A percentile compares a stretch with the other conserved stretches of the same genome.
These are phyloP conservation scores for Gymnogyps californianus DNA, from an alignment of 2,113 vertebrate species.

Conservation along the genomic window DNA sequence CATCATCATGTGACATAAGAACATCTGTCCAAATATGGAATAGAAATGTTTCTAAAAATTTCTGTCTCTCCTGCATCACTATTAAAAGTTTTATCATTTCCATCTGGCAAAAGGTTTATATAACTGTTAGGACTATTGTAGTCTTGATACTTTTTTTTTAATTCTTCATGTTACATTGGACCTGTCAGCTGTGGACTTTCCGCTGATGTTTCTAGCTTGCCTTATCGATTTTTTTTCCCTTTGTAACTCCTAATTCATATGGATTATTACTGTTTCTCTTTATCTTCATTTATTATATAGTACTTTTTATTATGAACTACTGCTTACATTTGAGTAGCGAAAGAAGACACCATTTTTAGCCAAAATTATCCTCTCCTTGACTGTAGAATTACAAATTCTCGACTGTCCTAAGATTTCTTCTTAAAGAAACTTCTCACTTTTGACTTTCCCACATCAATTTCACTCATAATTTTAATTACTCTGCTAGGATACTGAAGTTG, in stretches of 20 bases:
- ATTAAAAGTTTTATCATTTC: neutral
- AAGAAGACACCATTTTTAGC: neutral
- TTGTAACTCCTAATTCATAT: neutral
- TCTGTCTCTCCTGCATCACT: neutral
- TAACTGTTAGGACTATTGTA: neutral
- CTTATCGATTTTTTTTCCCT: neutral
- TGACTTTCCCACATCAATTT: neutral
- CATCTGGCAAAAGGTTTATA: neutral
- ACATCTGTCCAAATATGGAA: neutral
- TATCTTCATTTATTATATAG: neutral
- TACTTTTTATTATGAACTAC: neutral
- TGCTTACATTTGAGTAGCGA: neutral
- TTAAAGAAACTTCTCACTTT: neutral
- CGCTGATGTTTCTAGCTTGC: neutral
- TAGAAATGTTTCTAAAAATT: neutral
- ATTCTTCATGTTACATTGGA: neutral
- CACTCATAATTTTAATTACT: neutral
- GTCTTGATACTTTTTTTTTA: neutral
- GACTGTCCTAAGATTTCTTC: neutral
- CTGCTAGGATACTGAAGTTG: neutral
- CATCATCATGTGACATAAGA: neutral
- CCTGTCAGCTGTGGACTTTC: neutral
- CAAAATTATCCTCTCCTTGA: neutral
- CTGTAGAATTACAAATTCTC: neutral
- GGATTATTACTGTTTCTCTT: neutral